Conservation (phyloP, 2,888 invertebrate species). For the Drosophila setosimentum region DNA sequence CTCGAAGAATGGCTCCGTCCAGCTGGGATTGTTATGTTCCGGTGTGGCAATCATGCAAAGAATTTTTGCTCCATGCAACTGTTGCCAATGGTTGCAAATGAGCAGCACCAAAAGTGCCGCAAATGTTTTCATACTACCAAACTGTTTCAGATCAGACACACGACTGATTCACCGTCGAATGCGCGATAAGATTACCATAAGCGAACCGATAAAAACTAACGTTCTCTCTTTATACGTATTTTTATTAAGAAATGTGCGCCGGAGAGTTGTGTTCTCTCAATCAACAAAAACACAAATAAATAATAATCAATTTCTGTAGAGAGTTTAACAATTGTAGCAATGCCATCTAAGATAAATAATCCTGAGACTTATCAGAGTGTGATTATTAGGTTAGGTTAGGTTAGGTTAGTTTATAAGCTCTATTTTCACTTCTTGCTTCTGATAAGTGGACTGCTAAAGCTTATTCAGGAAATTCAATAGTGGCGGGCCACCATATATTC, state of each 20-base stretch:
- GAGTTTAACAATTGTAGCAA: background rate
- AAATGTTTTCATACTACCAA: slow-evolving; percentile 36
- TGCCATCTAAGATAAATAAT: slow-evolving; percentile 12
- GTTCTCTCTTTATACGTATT: background rate
- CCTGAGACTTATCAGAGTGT: slow-evolving; percentile 6
- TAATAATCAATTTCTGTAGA: background rate
- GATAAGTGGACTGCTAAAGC: background rate
- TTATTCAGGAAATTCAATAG: background rate
- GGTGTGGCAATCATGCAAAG: slow-evolving; percentile 59
- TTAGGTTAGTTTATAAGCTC: background rate
- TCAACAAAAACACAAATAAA: slow-evolving; percentile 2
- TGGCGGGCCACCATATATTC: background rate
- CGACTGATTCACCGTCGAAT: slow-evolving; percentile 50
- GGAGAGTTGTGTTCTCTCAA: slow-evolving; percentile 8
- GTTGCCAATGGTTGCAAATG: slow-evolving; percentile 23
- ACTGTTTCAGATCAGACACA: background rate
- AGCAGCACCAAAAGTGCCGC: slow-evolving; percentile 19
- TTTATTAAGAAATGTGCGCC: slow-evolving; percentile 1
- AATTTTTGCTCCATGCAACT: slow-evolving; percentile 53
- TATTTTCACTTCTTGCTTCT: slow-evolving; percentile 5
- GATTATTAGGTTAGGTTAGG: background rate
- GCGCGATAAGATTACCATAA: slow-evolving; percentile 35
- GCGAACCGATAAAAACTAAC: background rate
- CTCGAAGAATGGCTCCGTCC: slow-evolving; percentile 57
- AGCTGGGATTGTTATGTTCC: slow-evolving; percentile 60